Conservation (phyloP, 2,888 invertebrate species). For the Drosophila robusta region DNA sequence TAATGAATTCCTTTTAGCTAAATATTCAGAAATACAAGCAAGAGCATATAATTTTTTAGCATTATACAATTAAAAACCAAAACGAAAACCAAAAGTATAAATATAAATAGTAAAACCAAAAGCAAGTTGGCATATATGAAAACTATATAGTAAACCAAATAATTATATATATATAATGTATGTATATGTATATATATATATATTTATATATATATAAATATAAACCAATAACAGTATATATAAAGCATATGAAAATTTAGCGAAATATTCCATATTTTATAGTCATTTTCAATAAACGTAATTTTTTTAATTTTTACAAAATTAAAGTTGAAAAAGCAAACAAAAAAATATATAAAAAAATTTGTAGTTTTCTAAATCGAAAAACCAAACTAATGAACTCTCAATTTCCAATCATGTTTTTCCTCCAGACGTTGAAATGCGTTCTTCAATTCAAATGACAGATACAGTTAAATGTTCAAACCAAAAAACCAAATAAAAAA, state of each 20-base stretch:
- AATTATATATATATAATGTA: conserved; percentile 50
- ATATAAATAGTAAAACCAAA: conserved; percentile 58
- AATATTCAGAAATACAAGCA: conserved; percentile 79
- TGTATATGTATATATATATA: conserved; percentile 17
- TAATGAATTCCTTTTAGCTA: conserved; percentile 84
- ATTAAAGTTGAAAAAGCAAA: conserved; percentile 67
- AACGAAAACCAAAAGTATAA: conserved; percentile 46
- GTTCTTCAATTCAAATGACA: conserved; percentile 53
- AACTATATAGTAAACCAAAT: conserved; percentile 69
- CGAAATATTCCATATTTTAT: conserved; percentile 79
- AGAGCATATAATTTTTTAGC: conserved; percentile 79
- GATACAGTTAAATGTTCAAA: conserved; percentile 62
- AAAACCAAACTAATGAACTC: conserved; percentile 50
- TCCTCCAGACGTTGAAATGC: conserved; percentile 47
- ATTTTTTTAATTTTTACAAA: conserved; percentile 81
- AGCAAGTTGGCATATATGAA: conserved; percentile 59
- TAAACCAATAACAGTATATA: conserved; percentile 50
- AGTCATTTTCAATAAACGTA: conserved; percentile 77
- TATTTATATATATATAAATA: conserved; percentile 51
- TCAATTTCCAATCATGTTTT: conserved; percentile 70
- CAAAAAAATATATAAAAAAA: conserved; percentile 35
- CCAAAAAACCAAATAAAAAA: conserved; percentile 28
- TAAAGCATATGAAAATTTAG: conserved; percentile 60
- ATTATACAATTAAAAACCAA: conserved; percentile 68
- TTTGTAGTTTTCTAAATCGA: conserved; percentile 77